These are phyloP conservation scores for Idaea aversata DNA, from an alignment of 2,888 invertebrate genomes.

Conservation along the genomic window DNA sequence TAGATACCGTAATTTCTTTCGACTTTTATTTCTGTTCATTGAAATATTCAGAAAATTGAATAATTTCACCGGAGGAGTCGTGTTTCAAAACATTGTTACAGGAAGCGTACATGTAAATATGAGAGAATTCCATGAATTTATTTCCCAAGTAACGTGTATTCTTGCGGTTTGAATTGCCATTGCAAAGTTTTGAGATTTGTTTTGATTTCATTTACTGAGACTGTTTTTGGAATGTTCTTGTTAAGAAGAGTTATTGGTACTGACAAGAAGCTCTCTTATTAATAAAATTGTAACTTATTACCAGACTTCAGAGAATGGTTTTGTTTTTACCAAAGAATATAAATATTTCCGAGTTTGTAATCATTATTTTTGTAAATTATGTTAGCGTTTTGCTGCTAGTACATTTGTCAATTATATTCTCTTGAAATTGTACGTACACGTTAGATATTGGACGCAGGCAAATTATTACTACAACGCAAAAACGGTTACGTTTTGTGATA, in stretches of 20 bases:
- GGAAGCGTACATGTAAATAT: background rate
- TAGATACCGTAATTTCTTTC: background rate
- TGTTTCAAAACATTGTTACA: conserved; percentile 5
- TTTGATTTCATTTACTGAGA: background rate
- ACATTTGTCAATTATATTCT: no score
- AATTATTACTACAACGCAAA: no score
- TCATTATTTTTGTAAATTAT: no score
- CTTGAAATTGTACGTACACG: no score
- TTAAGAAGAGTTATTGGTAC: background rate
- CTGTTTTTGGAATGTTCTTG: background rate
- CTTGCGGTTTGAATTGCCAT: background rate
- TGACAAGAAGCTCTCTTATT: background rate
- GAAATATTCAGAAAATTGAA: conserved; percentile 1
- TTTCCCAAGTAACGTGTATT: background rate
- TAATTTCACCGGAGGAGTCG: conserved; percentile 3
- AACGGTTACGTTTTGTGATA: no score
- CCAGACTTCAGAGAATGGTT: no score
- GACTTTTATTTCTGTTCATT: conserved; percentile 1
- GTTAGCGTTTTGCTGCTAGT: no score
- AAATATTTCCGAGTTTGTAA: no score
- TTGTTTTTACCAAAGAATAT: no score
- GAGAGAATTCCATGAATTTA: background rate
- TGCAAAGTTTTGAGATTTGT: background rate
- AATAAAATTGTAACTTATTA: background rate
- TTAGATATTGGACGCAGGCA: no score